A percentile compares a stretch with the other conserved stretches of the same genome.
phyloP scores from a whole-genome alignment of 2,888 invertebrate species.

The Drosophila kokeensis region DNA sequence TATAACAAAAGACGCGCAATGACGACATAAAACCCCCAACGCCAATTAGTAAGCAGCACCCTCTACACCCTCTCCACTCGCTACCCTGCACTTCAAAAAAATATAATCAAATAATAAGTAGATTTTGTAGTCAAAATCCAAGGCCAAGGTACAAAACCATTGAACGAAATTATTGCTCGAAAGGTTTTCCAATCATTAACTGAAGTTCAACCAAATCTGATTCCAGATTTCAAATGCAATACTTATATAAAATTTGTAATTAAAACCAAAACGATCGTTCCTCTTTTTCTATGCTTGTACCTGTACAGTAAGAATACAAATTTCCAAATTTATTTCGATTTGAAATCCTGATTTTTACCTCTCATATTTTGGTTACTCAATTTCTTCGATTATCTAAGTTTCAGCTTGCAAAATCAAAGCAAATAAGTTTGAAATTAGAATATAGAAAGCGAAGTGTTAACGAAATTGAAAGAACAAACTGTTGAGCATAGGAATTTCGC shows the following conservation, averaged over 20 bases:
- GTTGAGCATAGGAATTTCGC: background rate
- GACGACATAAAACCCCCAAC: slow-evolving; percentile 77
- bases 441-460: background rate
- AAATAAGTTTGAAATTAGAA: background rate
- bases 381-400: background rate
- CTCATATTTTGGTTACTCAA: background rate
- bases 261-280: background rate
- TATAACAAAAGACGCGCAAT: slow-evolving; percentile 75
- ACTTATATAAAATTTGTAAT: background rate
- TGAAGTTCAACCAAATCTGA: background rate
- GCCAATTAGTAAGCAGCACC: slow-evolving; percentile 70
- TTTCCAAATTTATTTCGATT: background rate
- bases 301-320: background rate
- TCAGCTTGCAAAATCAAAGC: background rate
- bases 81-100: background rate
- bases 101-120: no score
- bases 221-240: background rate
- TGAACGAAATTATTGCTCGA: background rate
- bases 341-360: background rate
- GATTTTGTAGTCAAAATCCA: background rate
- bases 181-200: background rate
- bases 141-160: background rate
- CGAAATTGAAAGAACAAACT: background rate
- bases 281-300: background rate
- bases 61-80: slow-evolving; percentile 7